A percentile compares a stretch with the other conserved stretches of the same genome.
Conservation (phyloP, 1,140 invertebrate genomes). For the Nixonia krombeini region DNA sequence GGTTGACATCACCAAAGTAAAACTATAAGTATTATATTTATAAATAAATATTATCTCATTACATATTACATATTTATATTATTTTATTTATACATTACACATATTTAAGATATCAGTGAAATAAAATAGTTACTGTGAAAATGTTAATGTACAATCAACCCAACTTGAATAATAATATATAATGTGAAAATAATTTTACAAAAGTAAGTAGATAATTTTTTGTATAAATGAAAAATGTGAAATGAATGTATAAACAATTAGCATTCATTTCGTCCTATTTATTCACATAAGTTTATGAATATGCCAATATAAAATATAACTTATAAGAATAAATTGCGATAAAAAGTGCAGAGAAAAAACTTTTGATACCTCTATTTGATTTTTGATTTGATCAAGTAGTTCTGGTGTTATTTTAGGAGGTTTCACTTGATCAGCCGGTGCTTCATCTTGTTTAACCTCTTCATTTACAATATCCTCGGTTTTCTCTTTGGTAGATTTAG, state of each 20-base stretch:
- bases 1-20: conserved; percentile 90
- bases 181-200: too few relatives aligned
- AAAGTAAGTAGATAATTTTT: too few relatives aligned
- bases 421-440: conserved; percentile 10
- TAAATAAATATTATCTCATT: too few relatives aligned
- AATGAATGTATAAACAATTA: too few relatives aligned
- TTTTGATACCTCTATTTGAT: conserved; percentile 60
- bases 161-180: too few relatives aligned
- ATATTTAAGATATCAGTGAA: too few relatives aligned
- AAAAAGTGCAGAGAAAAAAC: neutral
- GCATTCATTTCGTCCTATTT: too few relatives aligned
- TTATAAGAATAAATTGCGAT: neutral
- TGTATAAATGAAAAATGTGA: too few relatives aligned
- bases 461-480: conserved; percentile 20
- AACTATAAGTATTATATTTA: conserved; percentile 73
- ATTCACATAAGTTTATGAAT: too few relatives aligned
- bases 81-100: neutral
- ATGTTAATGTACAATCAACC: too few relatives aligned
- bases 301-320: neutral
- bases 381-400: conserved; percentile 56
- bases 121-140: too few relatives aligned
- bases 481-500: conserved; percentile 9
- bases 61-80: neutral
- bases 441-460: conserved; percentile 36
- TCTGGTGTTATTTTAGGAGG: conserved; percentile 30